Percentiles rank a stretch among this genome's conserved stretches.
These are phyloP conservation scores for Zaprionus ornatus DNA, from an alignment of 1,140 invertebrate genomes.

Conservation along the genomic window DNA sequence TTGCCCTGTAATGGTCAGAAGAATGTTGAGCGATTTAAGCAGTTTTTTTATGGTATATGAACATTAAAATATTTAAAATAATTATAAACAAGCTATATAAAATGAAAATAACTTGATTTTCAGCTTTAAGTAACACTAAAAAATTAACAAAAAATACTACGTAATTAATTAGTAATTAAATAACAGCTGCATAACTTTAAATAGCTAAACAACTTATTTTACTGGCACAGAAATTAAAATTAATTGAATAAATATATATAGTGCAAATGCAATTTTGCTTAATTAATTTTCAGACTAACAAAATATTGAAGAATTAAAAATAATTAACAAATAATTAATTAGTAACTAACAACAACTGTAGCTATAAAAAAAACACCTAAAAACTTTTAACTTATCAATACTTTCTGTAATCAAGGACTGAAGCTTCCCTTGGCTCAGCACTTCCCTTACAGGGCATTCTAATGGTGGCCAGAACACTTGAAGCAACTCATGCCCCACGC, in stretches of 20 bases:
- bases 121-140: neutral
- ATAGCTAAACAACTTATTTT: neutral
- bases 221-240: neutral
- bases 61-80: neutral
- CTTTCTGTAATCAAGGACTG: neutral
- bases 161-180: neutral
- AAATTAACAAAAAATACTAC: neutral
- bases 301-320: neutral
- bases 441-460: neutral
- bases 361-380: neutral
- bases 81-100: neutral
- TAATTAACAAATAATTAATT: neutral
- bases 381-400: neutral
- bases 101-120: neutral
- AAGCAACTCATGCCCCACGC: slow-evolving; percentile 22
- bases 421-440: neutral
- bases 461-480: slow-evolving; percentile 7
- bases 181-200: neutral
- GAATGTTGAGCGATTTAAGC: neutral
- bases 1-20: neutral
- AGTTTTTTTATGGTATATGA: neutral
- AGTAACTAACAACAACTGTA: neutral
- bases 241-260: neutral
- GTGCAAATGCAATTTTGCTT: fast-evolving
- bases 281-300: neutral